These are phyloP conservation scores for Pterostichus madidus DNA, from an alignment of 2,888 invertebrate species.

Conservation along the genomic window DNA sequence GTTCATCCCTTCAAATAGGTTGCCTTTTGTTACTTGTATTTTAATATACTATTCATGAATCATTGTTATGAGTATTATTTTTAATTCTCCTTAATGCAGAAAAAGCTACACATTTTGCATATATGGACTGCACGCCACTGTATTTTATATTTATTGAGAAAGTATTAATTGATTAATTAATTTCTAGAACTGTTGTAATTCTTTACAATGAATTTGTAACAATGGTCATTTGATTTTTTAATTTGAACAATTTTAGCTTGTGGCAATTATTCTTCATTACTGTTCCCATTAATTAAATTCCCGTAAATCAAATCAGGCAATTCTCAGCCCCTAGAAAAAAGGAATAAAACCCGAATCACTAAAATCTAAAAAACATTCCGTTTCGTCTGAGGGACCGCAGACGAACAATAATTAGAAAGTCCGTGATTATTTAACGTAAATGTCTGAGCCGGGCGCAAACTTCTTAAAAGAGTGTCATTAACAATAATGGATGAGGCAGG, in stretches of 20 bases:
- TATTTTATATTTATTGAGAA: not conserved
- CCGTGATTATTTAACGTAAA: slow-evolving; percentile 76
- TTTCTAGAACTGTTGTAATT: slow-evolving; percentile 7
- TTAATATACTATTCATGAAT: too few species aligned
- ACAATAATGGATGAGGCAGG: slow-evolving; percentile 76
- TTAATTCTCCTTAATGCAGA: too few species aligned
- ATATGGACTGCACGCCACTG: too few species aligned
- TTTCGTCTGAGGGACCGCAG: slow-evolving; percentile 25
- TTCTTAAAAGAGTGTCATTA: slow-evolving; percentile 76
- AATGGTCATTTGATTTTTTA: not conserved
- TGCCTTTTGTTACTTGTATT: too few species aligned
- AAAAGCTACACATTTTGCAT: too few species aligned
- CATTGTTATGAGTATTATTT: too few species aligned
- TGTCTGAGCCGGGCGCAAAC: slow-evolving; percentile 72
- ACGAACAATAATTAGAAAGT: slow-evolving; percentile 75
- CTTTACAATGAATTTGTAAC: slow-evolving; percentile 1
- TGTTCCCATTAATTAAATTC: slow-evolving; percentile 18
- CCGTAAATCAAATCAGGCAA: slow-evolving; percentile 39
- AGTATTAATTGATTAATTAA: slow-evolving; percentile 35
- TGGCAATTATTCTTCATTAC: slow-evolving; percentile 44
- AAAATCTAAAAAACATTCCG: slow-evolving; percentile 38
- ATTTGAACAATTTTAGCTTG: not conserved
- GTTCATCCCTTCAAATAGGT: too few species aligned
- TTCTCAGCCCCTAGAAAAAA: slow-evolving; percentile 37
- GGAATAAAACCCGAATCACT: slow-evolving; percentile 40